These are phyloP conservation scores for Silurus glanis DNA, from an alignment of 2,113 vertebrate species.

Conservation along the genomic window DNA sequence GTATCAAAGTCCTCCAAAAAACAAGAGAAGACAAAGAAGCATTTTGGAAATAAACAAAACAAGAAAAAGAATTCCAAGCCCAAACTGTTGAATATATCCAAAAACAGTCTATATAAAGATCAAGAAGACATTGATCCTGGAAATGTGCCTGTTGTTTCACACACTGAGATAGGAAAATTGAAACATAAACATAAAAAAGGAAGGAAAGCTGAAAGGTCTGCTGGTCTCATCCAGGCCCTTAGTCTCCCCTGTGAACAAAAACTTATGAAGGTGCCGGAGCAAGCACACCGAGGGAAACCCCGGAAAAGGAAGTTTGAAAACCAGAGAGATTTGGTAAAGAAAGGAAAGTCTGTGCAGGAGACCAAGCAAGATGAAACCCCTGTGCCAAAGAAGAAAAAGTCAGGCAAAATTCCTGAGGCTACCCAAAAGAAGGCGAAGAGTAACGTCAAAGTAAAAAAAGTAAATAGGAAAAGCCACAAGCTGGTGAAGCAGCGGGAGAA, in stretches of 20 bases:
- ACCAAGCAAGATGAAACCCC: conserved; percentile 51
- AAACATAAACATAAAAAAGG: conserved; percentile 62
- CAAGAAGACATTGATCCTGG: conserved; percentile 32
- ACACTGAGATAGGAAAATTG: conserved; percentile 48
- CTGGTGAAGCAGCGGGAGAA: conserved; percentile 40
- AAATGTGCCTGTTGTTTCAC: conserved; percentile 13
- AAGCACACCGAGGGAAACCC: conserved; percentile 44
- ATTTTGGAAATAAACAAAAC: conserved; percentile 67
- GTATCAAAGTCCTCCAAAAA: conserved; percentile 60
- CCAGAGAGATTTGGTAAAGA: conserved; percentile 48
- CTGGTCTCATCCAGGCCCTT: conserved; percentile 13
- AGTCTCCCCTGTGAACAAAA: conserved; percentile 39
- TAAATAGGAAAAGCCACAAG: conserved; percentile 33
- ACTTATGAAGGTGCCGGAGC: neutral
- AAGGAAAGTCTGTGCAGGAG: conserved; percentile 12
- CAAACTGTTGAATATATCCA: conserved; percentile 49
- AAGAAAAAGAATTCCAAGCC: conserved; percentile 64
- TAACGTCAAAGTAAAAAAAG: conserved; percentile 52
- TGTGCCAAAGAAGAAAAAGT: conserved; percentile 67
- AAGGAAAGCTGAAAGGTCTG: conserved; percentile 42
- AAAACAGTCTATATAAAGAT: conserved; percentile 43
- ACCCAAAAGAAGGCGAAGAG: conserved; percentile 56
- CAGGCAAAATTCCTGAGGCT: conserved; percentile 52
- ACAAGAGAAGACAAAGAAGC: conserved; percentile 58
- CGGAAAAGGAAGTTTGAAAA: conserved; percentile 67